Base-by-base conservation (phyloP, 2,113 vertebrate genomes). In the Crotalus horridus region DNA sequence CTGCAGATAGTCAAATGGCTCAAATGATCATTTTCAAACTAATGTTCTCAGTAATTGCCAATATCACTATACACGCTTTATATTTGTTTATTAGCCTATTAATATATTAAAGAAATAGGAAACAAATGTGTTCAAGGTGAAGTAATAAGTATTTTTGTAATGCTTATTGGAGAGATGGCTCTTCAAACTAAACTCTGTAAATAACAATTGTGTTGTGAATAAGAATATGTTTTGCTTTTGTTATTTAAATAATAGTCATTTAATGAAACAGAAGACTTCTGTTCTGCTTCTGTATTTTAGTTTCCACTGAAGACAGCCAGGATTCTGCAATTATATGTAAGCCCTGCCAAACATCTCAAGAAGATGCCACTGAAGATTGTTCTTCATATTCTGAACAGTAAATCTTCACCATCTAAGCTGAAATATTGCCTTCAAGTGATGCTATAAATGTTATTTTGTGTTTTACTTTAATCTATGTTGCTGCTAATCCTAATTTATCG, bases 291-390 rank as follows among this genome's bases (percentile, higher is more conserved):
- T 95, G 48, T 85, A 26, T 96, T 93, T 56, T 88, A 97, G 97
- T 92, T 93, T 9, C 94, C 87, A 96, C 96, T 91, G 56, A 94
- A 92, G 96, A 96, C 15, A 91, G 39, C 91, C 97, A 95, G 93
- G 95, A 96, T 86, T 91, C 91, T 3, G 94, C 55, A 51, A 12
- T 64, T 29, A 93, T 90, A 4, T 0, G 0, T 17, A 96, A 97
- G 85, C 43, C 91, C 90, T 93, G 88, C 91, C 96, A 94, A 51
- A 53, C 91, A 0, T 90, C 95, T 56, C 92, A 95, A 95, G 96
- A 97, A 95, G 94, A 96, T 93, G 93, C 90, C 8, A 33, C 88
- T 29, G 69, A 91, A 95, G 92, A 95, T 1, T 56, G 43, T 1
- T 56, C 94, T 33, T 17, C 56, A 0, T 91, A 58, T 88, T 69